These are phyloP conservation scores for Chydorus sphaericus DNA, from an alignment of 2,888 invertebrate species.

Conservation along the genomic window DNA sequence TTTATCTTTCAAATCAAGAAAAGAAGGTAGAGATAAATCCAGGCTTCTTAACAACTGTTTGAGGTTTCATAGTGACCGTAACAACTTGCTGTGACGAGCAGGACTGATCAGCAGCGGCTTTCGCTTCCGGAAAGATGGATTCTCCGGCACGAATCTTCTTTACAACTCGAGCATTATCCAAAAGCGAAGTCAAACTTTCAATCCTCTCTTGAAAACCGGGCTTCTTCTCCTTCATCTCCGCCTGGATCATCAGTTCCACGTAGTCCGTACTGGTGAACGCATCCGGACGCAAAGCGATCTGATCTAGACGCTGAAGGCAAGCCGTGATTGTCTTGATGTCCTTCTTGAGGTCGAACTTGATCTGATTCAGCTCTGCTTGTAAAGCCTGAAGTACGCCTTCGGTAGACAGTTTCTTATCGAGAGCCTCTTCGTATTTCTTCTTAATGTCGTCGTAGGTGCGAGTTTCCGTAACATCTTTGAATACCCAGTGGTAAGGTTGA, in stretches of 20 bases:
- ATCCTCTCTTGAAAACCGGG: neutral
- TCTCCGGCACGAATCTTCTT: no score
- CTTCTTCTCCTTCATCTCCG: constrained; percentile 18
- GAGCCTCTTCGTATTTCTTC: constrained; percentile 19
- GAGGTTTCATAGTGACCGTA: no score
- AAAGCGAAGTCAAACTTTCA: no score
- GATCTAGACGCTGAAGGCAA: constrained; percentile 16
- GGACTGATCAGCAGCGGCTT: no score
- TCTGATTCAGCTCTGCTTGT: constrained; percentile 14
- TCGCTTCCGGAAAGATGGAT: no score
- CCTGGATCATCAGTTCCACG: constrained; percentile 21
- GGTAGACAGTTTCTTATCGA: constrained; percentile 13
- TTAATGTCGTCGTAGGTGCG: constrained; percentile 20
- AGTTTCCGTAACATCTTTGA: constrained; percentile 11
- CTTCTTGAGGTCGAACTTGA: constrained; percentile 16
- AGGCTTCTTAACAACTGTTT: no score
- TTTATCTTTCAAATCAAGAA: no score
- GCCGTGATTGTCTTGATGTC: constrained; percentile 3
- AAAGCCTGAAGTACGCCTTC: constrained; percentile 14
- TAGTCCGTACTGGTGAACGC: constrained; percentile 21
- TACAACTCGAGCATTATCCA: no score
- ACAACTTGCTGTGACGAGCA: no score
- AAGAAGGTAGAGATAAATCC: no score
- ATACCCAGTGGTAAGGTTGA: constrained; percentile 13
- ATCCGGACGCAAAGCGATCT: constrained; percentile 22